Base-by-base conservation (phyloP, 1,140 invertebrate species). In the Zophobas morio region DNA sequence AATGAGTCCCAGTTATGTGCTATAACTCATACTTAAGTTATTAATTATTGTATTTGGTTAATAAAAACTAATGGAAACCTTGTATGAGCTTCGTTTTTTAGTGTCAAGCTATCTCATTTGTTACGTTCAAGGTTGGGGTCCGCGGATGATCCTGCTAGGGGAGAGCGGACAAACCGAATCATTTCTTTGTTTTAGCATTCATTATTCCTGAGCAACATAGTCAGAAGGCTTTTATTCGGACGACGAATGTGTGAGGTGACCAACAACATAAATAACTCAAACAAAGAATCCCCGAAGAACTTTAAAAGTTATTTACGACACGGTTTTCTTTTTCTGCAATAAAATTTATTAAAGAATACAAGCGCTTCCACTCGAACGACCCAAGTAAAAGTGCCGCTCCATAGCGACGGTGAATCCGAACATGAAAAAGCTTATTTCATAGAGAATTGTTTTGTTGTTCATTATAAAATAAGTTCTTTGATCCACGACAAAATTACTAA, bases 391-490 rank as follows among this genome's bases (percentile, higher is more conserved):
- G 34, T 20, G 20, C 60, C 39, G 57, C 57, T n/a, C 36, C 36
- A 6, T 2, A 8, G 8, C 36, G 36, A 63, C 39, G 6, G 49
- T 51, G 49, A 6, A 4, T 20, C 49, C 6, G 6, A 4, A 46
- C 49, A 20, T 51, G 49, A 51, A 63, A 63, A 63, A 63, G 57
- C 57, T 51, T 66, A 66, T 66, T 66, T 66, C 60, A 66, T 66
- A 66, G 37, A 47, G 39, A 66, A 66, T 66, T 66, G 60, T 66
- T 66, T 66, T 66, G 37, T 66, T 66, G 37, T 66, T 66, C 60
- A 66, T 66, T 66, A 66, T 66, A 66, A 66, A 46, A 46, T 46
- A 46, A 66, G 60, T 66, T 66, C 60, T 66, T 66, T 66, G 60
- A 66, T 46, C 60, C 60, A 66, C 33, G 60, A 66, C 60, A 66